Conservation (phyloP, 2,888 invertebrate species). For the Brenthis hecate region DNA sequence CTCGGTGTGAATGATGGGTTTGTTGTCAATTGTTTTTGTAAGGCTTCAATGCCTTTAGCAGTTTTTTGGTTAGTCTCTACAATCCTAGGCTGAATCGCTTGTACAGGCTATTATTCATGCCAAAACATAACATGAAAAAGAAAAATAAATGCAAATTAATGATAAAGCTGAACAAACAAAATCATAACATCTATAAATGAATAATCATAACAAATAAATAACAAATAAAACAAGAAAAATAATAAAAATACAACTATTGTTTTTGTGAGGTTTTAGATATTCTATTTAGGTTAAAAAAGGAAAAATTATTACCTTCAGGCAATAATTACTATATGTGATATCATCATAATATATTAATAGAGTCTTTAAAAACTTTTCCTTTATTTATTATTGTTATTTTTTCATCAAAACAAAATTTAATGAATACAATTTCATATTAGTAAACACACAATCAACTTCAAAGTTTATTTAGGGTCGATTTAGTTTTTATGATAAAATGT, state of each 20-base stretch:
- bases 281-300: too few species aligned
- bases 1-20: constrained; percentile 78
- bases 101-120: constrained; percentile 78
- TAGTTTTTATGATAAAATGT: too few species aligned
- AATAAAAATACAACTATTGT: not conserved
- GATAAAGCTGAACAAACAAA: constrained; percentile 44
- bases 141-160: constrained; percentile 69
- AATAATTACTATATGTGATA: too few species aligned
- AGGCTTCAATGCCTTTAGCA: constrained; percentile 63
- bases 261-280: too few species aligned
- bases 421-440: too few species aligned
- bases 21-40: constrained; percentile 75
- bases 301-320: too few species aligned
- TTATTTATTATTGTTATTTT: too few species aligned
- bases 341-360: too few species aligned
- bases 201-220: not conserved
- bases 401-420: too few species aligned
- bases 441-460: not conserved
- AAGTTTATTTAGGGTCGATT: too few species aligned
- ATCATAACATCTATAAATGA: constrained; percentile 10
- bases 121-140: constrained; percentile 74
- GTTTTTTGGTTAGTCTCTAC: constrained; percentile 68
- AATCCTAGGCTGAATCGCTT: constrained; percentile 80
- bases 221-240: not conserved
- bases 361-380: too few species aligned